Evolutionary conservation across 2,797 vertebrate genomes (phyloP).

Genomic region (Tamandua tetradactyla): DNA sequence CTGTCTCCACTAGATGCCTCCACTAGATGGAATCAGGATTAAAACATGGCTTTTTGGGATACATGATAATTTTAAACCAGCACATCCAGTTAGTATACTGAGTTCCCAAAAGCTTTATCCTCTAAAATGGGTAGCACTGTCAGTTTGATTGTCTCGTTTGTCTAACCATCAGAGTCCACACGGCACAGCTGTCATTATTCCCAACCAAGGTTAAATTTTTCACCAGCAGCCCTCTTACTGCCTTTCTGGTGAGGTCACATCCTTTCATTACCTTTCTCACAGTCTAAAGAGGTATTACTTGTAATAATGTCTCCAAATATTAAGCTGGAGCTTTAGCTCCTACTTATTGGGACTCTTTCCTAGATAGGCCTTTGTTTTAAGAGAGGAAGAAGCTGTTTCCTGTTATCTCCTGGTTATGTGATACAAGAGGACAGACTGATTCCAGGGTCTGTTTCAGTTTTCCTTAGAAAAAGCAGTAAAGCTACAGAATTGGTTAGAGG

Average conservation of each 20-base stretch:
- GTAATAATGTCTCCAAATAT: constrained; percentile 20
- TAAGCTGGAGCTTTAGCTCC: not conserved
- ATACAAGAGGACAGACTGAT: constrained; percentile 62
- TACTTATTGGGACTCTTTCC: constrained; percentile 41
- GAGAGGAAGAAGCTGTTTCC: constrained; percentile 79
- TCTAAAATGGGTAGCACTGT: constrained; percentile 55
- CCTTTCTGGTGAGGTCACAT: not conserved
- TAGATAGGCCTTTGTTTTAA: constrained; percentile 63
- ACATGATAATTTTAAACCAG: too few relatives aligned
- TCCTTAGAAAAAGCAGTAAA: constrained; percentile 43
- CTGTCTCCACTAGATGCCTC: too few relatives aligned
- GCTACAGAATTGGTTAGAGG: not conserved
- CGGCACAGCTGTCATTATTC: constrained; percentile 26
- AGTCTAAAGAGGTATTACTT: accelerated
- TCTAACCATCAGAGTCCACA: not conserved
- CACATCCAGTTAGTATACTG: too few relatives aligned
- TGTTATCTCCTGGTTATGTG: constrained; percentile 72
- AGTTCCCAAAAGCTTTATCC: not conserved
- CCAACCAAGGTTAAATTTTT: constrained; percentile 28
- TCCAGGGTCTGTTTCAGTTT: constrained; percentile 48
- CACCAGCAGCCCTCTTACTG: constrained; percentile 6
- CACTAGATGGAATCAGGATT: too few relatives aligned
- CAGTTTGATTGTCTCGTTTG: constrained; percentile 36
- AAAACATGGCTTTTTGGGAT: too few relatives aligned
- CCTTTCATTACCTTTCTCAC: not conserved